Base-by-base conservation (phyloP, 2,888 invertebrate species). In the Pachliopta kotzebuea region DNA sequence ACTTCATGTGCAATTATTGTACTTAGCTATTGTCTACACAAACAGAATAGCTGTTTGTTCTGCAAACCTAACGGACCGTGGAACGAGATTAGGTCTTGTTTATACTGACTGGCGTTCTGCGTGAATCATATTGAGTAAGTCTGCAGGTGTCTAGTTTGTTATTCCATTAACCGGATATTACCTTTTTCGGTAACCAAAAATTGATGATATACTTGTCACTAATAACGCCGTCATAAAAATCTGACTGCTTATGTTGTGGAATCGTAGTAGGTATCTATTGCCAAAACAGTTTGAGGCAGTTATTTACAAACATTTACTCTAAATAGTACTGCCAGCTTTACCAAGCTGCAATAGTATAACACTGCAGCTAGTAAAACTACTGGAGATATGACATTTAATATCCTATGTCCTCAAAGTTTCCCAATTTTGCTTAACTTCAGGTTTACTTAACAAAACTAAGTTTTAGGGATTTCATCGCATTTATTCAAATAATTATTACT, bases 1-100 rank as follows among this genome's bases (percentile, higher is more conserved):
- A 80, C 85, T 88, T 81, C 81, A 81, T 81, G 84, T 83, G 83
- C 87, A 88, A 89, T 88, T 89, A 88, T 89, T 88, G 85, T 87
- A 86, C 88, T 88, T 85, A 84, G 81, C 81, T 83, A 88, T 90
- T 88, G 88, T 87, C 86, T 83, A 77, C 78, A 79, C 80, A 90
- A 88, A 88, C 87, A 85, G 68, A 77, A 72, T 67, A 73, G 69
- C 71, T 86, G 85, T 90, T 88, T 86, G 84, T 76, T 76, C 72
- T 77, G 77, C 84, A 86, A 88, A 90, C 85, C 83, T 85, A 87
- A 88, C 87, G 84, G 87, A 78, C 78, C 76, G 74, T 78, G 77
- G 77, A 83, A 83, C 81, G 77, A 88, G 90, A 90, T 90, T 89
- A 90, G 81, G 79, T 74, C 79, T 81, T 84, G 84, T 87, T 88